Evolutionary conservation across 2,113 vertebrate species (phyloP), one percentile per base, ranked within the genome.

Genomic region (Lagopus leucura): DNA sequence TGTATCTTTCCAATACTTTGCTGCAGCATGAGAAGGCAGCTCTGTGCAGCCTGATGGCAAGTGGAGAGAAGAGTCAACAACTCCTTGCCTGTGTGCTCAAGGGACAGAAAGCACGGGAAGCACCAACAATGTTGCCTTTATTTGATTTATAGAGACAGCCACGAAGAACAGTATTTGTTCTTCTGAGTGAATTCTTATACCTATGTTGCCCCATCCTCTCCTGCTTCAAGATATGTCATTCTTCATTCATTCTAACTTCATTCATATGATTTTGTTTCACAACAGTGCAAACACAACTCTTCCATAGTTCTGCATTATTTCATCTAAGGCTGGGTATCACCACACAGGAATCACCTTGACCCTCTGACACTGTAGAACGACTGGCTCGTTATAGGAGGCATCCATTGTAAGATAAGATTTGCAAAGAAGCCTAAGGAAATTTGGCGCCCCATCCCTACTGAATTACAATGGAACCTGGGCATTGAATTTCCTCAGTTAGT

Each of bases 381-480:
- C 60, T 57, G 60, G 24, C 45, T 66, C 38, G 24, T 92, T 83
- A 92, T 86, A 65, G 79, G 67, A 93, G 47, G 5, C 75, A 65
- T 21, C 79, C 43, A 95, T 92, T 96, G 95, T 92, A 52, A 52
- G 47, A 50, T 71, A 78, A 70, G 92, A 92, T 96, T 91, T 96
- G 91, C 87, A 96, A 94, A 94, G 57, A 65, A 54, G 88, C 93
- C 94, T 57, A 48, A 86, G 88, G 93, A 91, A 93, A 86, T 86
- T 55, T 91, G 95, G 75, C 34, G 61, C 78, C 87, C 78, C 91
- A 93, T 91, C 86, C 79, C 60, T 89, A 77, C 74, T 96, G 94
- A 96, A 96, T 93, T 92, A 89, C 95, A 95, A 95, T 93, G 65
- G 89, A 82, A 94, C 82, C 87, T 91, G 75, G 16, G 69, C 76